Percentiles rank a stretch among this genome's conserved stretches.
Evolutionary conservation across 2,797 vertebrate species (phyloP).

Genomic region (Dicrostonyx torquatus): DNA sequence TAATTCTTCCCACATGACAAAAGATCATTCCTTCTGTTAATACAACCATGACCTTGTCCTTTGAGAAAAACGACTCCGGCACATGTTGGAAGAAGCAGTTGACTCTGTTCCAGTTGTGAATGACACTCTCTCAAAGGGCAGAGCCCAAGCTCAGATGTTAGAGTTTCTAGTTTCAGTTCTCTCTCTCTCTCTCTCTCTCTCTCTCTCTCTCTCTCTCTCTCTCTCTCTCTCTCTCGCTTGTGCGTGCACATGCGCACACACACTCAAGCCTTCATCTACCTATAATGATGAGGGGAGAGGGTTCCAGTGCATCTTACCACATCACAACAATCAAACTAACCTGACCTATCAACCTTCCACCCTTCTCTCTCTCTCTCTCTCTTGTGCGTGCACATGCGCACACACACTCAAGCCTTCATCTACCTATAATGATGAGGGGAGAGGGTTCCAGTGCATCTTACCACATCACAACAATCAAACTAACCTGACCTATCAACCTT

Average conservation of each 20-base stretch:
- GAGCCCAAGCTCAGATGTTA: background rate
- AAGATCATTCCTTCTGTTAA: constrained; percentile 43
- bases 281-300: background rate
- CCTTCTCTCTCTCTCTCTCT: background rate
- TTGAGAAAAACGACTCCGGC: background rate
- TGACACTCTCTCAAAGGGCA: background rate
- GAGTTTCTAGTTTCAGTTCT: background rate
- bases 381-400: background rate
- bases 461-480: background rate
- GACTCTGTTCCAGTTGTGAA: background rate
- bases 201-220: too few relatives aligned
- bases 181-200: background rate
- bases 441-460: background rate
- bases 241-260: background rate
- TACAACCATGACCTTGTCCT: constrained; percentile 17
- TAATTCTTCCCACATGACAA: constrained; percentile 27
- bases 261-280: background rate
- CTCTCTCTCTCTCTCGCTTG: background rate
- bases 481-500: background rate
- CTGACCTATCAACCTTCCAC: background rate
- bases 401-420: background rate
- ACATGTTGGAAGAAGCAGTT: background rate
- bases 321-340: background rate
- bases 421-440: background rate
- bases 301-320: background rate